phyloP scores from a whole-genome alignment of 2,888 invertebrate genomes.

The Hemicrepidius hirtus region DNA sequence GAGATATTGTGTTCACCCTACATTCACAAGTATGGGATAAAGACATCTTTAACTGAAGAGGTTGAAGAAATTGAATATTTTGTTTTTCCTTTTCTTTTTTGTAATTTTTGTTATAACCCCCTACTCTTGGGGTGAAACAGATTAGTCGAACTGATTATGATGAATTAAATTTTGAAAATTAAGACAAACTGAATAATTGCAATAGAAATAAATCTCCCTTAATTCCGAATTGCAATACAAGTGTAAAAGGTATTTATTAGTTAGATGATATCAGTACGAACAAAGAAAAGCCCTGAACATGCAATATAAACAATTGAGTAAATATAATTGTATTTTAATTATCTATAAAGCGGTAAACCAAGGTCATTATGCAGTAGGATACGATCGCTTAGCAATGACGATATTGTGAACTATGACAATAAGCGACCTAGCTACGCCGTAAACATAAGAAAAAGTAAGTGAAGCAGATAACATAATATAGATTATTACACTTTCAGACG shows the following conservation, averaged over 20 bases:
- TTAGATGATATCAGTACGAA: slow-evolving; percentile 56
- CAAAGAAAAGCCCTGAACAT: slow-evolving; percentile 66
- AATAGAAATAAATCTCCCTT: neutral
- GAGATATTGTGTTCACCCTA: too few relatives aligned
- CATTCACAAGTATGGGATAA: too few relatives aligned
- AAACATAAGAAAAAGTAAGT: slow-evolving; percentile 7
- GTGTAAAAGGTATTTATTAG: slow-evolving; percentile 13
- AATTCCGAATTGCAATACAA: neutral
- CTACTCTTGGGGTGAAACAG: too few relatives aligned
- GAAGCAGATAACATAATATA: neutral
- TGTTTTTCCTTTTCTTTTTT: too few relatives aligned
- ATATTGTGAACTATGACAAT: slow-evolving; percentile 52
- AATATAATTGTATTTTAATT: slow-evolving; percentile 69
- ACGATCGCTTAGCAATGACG: slow-evolving; percentile 56
- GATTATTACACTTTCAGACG: neutral
- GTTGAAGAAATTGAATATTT: too few relatives aligned
- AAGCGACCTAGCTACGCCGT: slow-evolving; percentile 47
- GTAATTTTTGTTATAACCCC: too few relatives aligned
- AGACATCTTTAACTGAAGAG: too few relatives aligned
- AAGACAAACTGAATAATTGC: neutral
- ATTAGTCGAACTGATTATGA: too few relatives aligned
- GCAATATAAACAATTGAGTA: slow-evolving; percentile 66
- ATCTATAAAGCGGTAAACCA: slow-evolving; percentile 68
- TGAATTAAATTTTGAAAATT: too few relatives aligned
- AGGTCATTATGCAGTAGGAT: slow-evolving; percentile 65